Conservation (phyloP, 2,888 invertebrate genomes). For the Parascotia fuliginaria region DNA sequence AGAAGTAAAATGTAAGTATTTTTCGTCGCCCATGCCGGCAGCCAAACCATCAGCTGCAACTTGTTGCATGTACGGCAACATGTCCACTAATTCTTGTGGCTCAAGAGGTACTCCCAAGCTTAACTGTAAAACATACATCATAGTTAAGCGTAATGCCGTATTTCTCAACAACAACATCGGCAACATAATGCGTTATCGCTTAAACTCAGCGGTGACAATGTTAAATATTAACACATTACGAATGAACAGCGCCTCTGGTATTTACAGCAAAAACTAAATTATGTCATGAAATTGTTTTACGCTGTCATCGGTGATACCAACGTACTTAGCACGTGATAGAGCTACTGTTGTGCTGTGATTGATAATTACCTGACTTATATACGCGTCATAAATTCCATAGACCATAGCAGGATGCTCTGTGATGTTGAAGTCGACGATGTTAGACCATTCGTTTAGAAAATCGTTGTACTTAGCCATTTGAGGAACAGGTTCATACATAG, state of each 20-base stretch:
- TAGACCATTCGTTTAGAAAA: conserved; percentile 13
- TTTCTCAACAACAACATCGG: no score
- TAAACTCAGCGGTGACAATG: no score
- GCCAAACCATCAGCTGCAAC: conserved; percentile 44
- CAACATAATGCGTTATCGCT: no score
- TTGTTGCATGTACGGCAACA: conserved; percentile 36
- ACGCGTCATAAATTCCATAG: conserved; percentile 38
- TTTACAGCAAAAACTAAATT: no score
- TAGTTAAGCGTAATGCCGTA: no score
- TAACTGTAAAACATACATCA: conserved; percentile 23
- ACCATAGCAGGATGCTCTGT: conserved; percentile 16
- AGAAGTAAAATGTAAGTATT: no score
- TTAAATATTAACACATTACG: no score
- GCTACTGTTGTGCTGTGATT: no score
- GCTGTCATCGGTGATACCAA: no score
- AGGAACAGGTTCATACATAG: conserved; percentile 27
- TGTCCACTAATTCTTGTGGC: conserved; percentile 19
- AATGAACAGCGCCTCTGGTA: no score
- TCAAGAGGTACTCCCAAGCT: conserved; percentile 44
- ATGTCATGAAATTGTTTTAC: no score
- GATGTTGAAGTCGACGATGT: conserved; percentile 15
- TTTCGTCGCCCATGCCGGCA: conserved; percentile 30
- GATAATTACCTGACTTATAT: conserved; percentile 45
- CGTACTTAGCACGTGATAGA: no score
- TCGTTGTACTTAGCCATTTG: not conserved